Evolutionary conservation across 2,888 invertebrate species (phyloP).

Genomic region (Linhomoeus sp.): DNA sequence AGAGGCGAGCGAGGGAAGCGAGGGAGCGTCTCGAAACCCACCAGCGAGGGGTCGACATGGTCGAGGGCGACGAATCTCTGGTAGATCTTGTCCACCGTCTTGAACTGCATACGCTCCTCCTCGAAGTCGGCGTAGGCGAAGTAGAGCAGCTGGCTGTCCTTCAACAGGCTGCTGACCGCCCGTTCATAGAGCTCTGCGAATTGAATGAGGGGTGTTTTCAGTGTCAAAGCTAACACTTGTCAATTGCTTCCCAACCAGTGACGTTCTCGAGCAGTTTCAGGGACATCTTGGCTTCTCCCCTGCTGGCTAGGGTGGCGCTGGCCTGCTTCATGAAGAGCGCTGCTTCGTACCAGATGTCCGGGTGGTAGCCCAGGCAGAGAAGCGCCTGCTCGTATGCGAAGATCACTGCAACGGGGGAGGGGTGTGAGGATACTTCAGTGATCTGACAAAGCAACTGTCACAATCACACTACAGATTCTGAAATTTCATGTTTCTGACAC

Average conservation of each 20-base stretch:
- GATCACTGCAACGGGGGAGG: no score
- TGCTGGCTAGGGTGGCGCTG: slow-evolving; percentile 74
- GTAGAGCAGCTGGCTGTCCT: slow-evolving; percentile 74
- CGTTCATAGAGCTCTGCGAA: slow-evolving; percentile 71
- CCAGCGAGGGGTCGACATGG: slow-evolving; percentile 83
- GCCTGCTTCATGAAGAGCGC: slow-evolving; percentile 88
- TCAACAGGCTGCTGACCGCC: slow-evolving; percentile 67
- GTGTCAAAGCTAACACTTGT: no score
- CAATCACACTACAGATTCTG: no score
- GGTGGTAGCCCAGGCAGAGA: slow-evolving; percentile 84
- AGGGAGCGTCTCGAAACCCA: no score
- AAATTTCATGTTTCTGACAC: no score
- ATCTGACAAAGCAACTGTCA: no score
- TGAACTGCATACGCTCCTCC: slow-evolving; percentile 73
- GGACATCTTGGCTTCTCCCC: slow-evolving; percentile 41
- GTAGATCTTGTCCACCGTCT: slow-evolving; percentile 88
- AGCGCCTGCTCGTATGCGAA: slow-evolving; percentile 96
- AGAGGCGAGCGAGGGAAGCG: no score
- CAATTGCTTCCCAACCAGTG: no score
- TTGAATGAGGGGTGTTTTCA: no score
- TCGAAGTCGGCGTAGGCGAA: slow-evolving; percentile 98
- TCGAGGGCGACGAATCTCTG: slow-evolving; percentile 65
- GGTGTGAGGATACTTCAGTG: no score
- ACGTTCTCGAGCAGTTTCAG: neutral
- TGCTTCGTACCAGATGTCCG: slow-evolving; percentile 97